phyloP scores from a whole-genome alignment of 2,113 vertebrate species.

The Albula goreensis region DNA sequence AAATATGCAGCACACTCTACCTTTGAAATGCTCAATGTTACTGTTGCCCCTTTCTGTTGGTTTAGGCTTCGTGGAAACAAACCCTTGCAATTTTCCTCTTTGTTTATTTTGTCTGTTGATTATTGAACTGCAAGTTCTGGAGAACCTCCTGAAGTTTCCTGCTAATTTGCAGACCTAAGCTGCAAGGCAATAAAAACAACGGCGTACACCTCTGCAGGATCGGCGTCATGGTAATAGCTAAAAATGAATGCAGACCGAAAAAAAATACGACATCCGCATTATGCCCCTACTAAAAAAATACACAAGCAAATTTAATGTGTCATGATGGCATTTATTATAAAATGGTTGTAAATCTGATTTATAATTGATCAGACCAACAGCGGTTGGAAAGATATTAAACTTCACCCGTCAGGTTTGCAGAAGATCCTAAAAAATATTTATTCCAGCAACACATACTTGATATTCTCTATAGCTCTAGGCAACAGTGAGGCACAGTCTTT shows the following conservation, averaged over 20 bases:
- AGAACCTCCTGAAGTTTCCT: not conserved
- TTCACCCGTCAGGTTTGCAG: conserved; percentile 21
- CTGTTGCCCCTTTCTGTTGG: not conserved
- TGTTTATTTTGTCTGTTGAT: not conserved
- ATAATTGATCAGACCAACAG: conserved; percentile 10
- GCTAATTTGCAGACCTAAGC: not conserved
- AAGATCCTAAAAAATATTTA: conserved; percentile 25
- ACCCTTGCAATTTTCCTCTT: not conserved
- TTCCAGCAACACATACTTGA: conserved; percentile 13
- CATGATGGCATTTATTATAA: conserved; percentile 17
- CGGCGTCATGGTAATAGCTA: not conserved
- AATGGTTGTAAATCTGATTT: conserved; percentile 30
- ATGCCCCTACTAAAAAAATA: conserved; percentile 11
- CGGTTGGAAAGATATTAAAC: conserved; percentile 21
- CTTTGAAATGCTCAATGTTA: not conserved
- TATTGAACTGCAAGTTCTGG: not conserved
- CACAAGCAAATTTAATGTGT: conserved; percentile 6
- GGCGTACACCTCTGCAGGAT: not conserved
- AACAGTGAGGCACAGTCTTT: conserved; percentile 9
- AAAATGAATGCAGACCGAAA: not conserved
- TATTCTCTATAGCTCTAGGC: conserved; percentile 23
- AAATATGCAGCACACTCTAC: not conserved
- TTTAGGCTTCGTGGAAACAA: not conserved
- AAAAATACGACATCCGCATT: not conserved
- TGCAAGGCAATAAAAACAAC: not conserved